phyloP scores from a whole-genome alignment of 1,140 invertebrate genomes.

The Drosophila bipectinata region DNA sequence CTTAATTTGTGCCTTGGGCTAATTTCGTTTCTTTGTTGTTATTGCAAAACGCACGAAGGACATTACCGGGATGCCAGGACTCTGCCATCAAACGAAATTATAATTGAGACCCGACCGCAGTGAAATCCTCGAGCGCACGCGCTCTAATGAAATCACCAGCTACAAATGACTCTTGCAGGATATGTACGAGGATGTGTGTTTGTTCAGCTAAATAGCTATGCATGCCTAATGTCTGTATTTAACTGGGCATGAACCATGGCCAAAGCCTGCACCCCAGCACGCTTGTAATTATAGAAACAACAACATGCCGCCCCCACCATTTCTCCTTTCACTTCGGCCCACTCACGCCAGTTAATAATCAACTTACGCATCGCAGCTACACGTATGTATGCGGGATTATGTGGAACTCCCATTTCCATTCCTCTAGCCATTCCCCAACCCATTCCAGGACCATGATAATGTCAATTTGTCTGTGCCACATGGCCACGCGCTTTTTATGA shows the following conservation, averaged over 20 bases:
- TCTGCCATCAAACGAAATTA: slow-evolving; percentile 61
- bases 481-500: slow-evolving; percentile 74
- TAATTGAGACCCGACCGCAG: slow-evolving; percentile 64
- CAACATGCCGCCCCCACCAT: neutral
- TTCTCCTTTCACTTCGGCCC: slow-evolving; percentile 6
- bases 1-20: slow-evolving; percentile 75
- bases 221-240: slow-evolving; percentile 79
- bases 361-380: slow-evolving; percentile 61
- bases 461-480: slow-evolving; percentile 63
- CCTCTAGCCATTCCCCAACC: neutral
- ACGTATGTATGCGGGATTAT: slow-evolving; percentile 7
- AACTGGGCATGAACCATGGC: slow-evolving; percentile 65
- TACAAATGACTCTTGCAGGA: slow-evolving; percentile 6
- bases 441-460: slow-evolving; percentile 42
- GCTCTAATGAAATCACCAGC: slow-evolving; percentile 62
- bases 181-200: slow-evolving; percentile 20
- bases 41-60: slow-evolving; percentile 64
- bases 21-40: slow-evolving; percentile 79
- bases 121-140: slow-evolving; percentile 65
- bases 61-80: slow-evolving; percentile 40
- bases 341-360: slow-evolving; percentile 65
- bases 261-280: slow-evolving; percentile 48
- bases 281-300: slow-evolving; percentile 67
- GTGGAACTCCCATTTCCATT: slow-evolving; percentile 2
- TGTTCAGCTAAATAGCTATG: slow-evolving; percentile 67